Conservation (phyloP, 2,113 vertebrate genomes). For the Piaya cayana region DNA sequence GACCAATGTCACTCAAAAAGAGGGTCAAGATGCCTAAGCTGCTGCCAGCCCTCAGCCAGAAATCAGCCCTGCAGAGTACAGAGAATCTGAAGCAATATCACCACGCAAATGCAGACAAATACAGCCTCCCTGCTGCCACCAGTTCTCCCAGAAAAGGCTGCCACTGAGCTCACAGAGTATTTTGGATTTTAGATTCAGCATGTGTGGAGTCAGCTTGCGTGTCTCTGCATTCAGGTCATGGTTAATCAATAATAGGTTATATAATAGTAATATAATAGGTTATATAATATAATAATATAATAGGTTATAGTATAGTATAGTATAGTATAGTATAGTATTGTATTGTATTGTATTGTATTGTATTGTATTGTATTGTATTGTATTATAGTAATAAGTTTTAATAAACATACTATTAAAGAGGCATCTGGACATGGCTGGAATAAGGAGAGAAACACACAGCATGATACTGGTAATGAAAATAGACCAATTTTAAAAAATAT, state of each 20-base stretch:
- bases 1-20: not conserved
- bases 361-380: too few species aligned
- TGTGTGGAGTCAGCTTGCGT: not conserved
- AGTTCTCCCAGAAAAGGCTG: rapidly evolving
- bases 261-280: too few species aligned
- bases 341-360: too few species aligned
- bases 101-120: not conserved
- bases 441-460: not conserved
- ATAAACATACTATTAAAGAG: not conserved
- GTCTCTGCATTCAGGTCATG: not conserved
- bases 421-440: not conserved
- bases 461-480: not conserved
- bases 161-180: not conserved
- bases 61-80: not conserved
- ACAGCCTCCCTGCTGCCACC: not conserved
- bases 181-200: not conserved
- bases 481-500: not conserved
- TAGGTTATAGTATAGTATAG: too few species aligned
- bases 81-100: not conserved
- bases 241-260: not conserved
- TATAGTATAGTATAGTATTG: too few species aligned
- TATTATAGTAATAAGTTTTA: not conserved
- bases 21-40: not conserved
- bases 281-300: too few species aligned
- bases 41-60: not conserved